Evolutionary conservation across 2,113 vertebrate genomes (phyloP).

Genomic region (Syrrhaptes paradoxus): DNA sequence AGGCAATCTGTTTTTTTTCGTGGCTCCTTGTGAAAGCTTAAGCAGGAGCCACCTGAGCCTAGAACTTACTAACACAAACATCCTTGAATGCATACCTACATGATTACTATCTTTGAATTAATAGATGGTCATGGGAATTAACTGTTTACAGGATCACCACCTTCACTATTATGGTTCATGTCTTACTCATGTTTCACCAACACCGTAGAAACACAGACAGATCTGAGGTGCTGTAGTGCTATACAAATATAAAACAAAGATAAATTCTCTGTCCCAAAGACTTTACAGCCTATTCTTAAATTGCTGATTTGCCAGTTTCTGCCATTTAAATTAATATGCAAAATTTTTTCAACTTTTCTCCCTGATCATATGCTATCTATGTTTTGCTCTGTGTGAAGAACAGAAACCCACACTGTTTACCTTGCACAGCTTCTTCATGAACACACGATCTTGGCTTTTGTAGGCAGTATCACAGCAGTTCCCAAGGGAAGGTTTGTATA

Average conservation of each 20-base stretch:
- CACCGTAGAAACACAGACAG: not conserved
- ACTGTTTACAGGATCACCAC: constrained; percentile 17
- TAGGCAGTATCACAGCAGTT: constrained; percentile 7
- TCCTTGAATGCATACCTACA: not conserved
- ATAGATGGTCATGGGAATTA: constrained; percentile 16
- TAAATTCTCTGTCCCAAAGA: not conserved
- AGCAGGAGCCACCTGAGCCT: not conserved
- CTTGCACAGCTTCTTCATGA: not conserved
- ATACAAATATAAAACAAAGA: not conserved
- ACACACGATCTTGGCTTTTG: not conserved
- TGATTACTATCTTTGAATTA: constrained; percentile 21
- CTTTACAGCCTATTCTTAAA: not conserved
- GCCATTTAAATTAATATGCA: not conserved
- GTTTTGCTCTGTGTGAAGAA: not conserved
- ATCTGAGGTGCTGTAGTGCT: not conserved
- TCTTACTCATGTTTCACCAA: not conserved
- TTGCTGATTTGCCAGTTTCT: constrained; percentile 1
- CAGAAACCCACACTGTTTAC: constrained; percentile 14
- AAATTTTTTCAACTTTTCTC: not conserved
- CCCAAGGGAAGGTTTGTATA: constrained; percentile 40
- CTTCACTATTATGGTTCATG: not conserved
- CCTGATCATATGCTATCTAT: not conserved
- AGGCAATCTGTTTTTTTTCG: constrained; percentile 23
- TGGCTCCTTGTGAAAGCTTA: constrained; percentile 11
- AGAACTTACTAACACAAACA: constrained; percentile 22